A percentile compares a stretch with the other conserved stretches of the same genome.
Evolutionary conservation across 2,797 vertebrate genomes (phyloP).

Genomic region (Falco rusticolus): DNA sequence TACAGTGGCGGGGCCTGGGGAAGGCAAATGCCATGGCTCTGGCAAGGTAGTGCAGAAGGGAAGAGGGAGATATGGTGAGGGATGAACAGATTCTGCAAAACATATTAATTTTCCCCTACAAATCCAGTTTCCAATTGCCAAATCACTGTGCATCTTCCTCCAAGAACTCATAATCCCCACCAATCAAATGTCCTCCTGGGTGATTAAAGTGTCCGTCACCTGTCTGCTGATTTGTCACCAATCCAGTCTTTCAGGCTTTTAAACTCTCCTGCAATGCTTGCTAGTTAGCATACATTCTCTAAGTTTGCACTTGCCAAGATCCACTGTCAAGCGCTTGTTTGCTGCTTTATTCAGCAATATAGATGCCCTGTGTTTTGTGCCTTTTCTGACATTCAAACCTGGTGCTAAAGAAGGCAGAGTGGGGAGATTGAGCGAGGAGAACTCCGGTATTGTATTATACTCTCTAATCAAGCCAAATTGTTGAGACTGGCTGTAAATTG

Average conservation of each 20-base stretch:
- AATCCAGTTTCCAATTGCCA: not conserved
- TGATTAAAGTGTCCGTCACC: not conserved
- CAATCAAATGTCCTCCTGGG: not conserved
- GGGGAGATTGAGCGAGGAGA: not conserved
- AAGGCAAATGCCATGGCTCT: rapidly evolving
- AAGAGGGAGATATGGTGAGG: not conserved
- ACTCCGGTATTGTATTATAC: slow-evolving; percentile 18
- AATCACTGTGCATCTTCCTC: not conserved
- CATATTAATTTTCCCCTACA: not conserved
- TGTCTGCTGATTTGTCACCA: not conserved
- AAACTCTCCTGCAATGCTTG: not conserved
- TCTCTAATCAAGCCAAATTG: slow-evolving; percentile 28
- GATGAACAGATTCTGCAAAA: not conserved
- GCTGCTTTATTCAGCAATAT: not conserved
- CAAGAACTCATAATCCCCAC: not conserved
- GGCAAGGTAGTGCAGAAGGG: not conserved
- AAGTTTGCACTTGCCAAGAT: not conserved
- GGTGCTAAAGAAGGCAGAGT: not conserved
- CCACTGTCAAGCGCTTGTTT: not conserved
- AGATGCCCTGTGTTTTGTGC: not conserved
- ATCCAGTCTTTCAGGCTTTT: not conserved
- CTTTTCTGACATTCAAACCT: not conserved
- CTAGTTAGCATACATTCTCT: not conserved
- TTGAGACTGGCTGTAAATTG: slow-evolving; percentile 33
- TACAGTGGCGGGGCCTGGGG: rapidly evolving